A percentile compares a stretch with the other conserved stretches of the same genome.
Conservation (phyloP, 2,888 invertebrate genomes). For the Sylvicola fuscatus region DNA sequence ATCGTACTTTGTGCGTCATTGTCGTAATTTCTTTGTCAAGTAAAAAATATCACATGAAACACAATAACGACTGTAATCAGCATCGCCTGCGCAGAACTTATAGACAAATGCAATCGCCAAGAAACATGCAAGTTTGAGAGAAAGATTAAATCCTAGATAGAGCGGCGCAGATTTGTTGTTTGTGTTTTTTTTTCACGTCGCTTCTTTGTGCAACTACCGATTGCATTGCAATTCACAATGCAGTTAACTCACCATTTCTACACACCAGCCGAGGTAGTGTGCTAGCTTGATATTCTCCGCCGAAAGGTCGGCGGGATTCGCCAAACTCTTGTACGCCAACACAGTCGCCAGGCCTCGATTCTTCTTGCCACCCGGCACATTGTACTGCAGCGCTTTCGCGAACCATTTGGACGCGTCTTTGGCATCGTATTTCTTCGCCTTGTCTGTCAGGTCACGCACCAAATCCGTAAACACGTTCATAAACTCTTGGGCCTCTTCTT, state of each 20-base stretch:
- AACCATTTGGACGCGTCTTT: conserved; percentile 64
- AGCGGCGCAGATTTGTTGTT: too few species aligned
- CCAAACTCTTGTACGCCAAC: conserved; percentile 52
- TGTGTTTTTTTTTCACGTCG: too few species aligned
- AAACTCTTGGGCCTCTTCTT: conserved; percentile 71
- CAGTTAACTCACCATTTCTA: conserved; percentile 60
- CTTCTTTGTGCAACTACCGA: too few species aligned
- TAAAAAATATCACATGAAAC: too few species aligned
- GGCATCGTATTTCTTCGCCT: conserved; percentile 51
- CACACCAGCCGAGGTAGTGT: conserved; percentile 82
- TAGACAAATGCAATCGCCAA: too few species aligned
- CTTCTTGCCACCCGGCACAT: conserved; percentile 81
- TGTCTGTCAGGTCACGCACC: conserved; percentile 62
- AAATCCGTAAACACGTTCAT: conserved; percentile 77
- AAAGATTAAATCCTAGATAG: too few species aligned
- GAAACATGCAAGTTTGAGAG: too few species aligned
- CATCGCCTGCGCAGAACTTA: too few species aligned
- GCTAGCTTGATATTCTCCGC: conserved; percentile 60
- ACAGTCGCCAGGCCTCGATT: conserved; percentile 55
- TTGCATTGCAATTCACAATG: too few species aligned
- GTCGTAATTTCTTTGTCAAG: too few species aligned
- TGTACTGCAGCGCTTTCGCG: conserved; percentile 73
- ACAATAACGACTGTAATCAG: too few species aligned
- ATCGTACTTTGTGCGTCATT: too few species aligned
- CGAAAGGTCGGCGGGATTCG: conserved; percentile 41